Evolutionary conservation across 2,797 vertebrate genomes (phyloP), one percentile per base, ranked within the genome.

Genomic region (Holocentrus rufus): DNA sequence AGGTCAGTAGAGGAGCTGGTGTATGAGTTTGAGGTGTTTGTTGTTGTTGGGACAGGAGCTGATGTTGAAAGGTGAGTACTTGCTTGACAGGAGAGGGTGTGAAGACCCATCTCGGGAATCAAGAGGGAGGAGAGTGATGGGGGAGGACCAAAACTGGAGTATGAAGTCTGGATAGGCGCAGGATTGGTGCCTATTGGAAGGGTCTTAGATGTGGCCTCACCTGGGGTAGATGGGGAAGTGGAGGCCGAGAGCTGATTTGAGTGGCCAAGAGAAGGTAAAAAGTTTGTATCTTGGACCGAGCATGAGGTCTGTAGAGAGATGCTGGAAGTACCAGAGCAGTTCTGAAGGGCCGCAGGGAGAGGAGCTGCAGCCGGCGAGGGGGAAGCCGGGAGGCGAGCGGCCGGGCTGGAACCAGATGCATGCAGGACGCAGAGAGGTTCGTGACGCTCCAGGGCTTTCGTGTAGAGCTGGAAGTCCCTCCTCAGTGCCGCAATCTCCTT

Each of bases 401-500:
- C 1, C 0, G 72, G 31, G 50, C 25, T 7, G 67, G 60, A 34
- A 47, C 2, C 14, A 5, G 73, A 47, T 4, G 52, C 36, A 47
- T 2, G 39, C 52, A 90, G 83, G 70, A 7, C 2, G 81, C 94
- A 94, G n/a, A 59, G 46, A 9, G 91, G 85, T 72, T 86, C 7
- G 4, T 95, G 94, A 9, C 44, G 69, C 44, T 91, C 78, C 69
- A 95, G 76, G 17, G 75, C 61, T 0, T 23, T 56, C 2, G 73
- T 76, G 53, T 93, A 94, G 8, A 7, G 6, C 8, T 79, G 55
- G 4, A 79, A 2, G 3, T 92, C 85, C 44, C 84, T 91, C 30
- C 79, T 85, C 63, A 95, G 65, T 0, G 47, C 31, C 0, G 72
- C 60, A 0, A 95, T 92, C 82, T 94, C 93, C 79, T 92, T 94